phyloP scores from a whole-genome alignment of 2,888 invertebrate species.

The Troglohyphantes excavatus region DNA sequence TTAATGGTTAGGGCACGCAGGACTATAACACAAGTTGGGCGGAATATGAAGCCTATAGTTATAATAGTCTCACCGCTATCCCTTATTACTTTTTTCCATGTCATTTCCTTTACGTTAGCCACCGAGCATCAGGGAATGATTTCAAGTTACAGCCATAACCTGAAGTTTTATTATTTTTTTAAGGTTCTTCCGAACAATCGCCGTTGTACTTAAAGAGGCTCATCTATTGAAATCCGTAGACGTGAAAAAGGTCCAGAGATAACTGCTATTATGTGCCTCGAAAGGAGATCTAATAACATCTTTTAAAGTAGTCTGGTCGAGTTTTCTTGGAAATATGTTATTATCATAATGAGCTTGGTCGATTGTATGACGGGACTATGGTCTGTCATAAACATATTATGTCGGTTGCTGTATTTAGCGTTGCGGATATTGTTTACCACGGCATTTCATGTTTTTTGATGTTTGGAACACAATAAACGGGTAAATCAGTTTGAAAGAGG shows the following conservation, averaged over 20 bases:
- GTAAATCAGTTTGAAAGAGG: not conserved
- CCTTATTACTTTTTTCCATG: constrained; percentile 14
- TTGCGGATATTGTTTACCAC: constrained; percentile 18
- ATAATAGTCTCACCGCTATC: constrained; percentile 16
- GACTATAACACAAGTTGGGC: constrained; percentile 39
- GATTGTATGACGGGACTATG: not conserved
- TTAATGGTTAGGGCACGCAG: constrained; percentile 61
- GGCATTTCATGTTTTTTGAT: not conserved
- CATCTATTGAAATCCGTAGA: constrained; percentile 17
- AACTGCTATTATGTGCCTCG: constrained; percentile 21
- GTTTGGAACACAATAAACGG: not conserved
- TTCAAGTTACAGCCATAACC: not conserved
- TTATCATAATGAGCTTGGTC: constrained; percentile 32
- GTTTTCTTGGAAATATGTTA: constrained; percentile 30
- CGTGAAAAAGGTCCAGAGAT: not conserved
- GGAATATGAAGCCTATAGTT: constrained; percentile 44
- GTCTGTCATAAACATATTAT: constrained; percentile 32
- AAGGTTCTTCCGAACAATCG: not conserved
- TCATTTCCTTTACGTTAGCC: not conserved
- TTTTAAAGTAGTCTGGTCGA: constrained; percentile 25
- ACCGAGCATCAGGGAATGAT: not conserved
- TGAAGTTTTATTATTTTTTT: not conserved
- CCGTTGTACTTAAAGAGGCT: constrained; percentile 28
- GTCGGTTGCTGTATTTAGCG: not conserved
- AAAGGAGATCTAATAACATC: constrained; percentile 32